A percentile compares a stretch with the other conserved stretches of the same genome.
phyloP scores from a whole-genome alignment of 2,113 vertebrate genomes.

The Chionodraco myersi region DNA sequence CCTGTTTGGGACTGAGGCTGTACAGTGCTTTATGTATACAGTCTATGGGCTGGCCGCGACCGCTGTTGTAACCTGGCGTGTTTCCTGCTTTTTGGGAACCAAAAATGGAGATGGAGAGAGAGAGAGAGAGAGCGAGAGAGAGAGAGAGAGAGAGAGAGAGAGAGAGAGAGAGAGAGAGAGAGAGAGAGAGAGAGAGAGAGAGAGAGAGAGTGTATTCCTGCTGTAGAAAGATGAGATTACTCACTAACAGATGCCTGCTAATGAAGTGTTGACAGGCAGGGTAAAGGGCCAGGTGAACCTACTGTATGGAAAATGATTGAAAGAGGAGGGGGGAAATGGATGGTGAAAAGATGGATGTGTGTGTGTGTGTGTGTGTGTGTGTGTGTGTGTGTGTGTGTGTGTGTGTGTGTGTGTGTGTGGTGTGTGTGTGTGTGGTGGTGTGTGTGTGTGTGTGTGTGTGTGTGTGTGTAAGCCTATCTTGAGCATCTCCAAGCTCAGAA shows the following conservation, averaged over 20 bases:
- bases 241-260: slow-evolving; percentile 69
- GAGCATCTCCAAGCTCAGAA: slow-evolving; percentile 51
- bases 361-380: background rate
- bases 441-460: slow-evolving; percentile 2
- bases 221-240: slow-evolving; percentile 63
- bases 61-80: slow-evolving; percentile 14
- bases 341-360: slow-evolving; percentile 40
- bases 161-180: too few species aligned
- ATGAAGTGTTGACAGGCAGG: slow-evolving; percentile 76
- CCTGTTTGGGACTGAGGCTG: slow-evolving; percentile 43
- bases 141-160: too few species aligned
- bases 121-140: background rate
- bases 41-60: slow-evolving; percentile 3
- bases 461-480: slow-evolving; percentile 39
- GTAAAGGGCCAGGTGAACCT: slow-evolving; percentile 43
- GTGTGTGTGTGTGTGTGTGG: slow-evolving; percentile 14
- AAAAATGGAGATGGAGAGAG: slow-evolving; percentile 5
- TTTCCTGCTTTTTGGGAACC: too few species aligned
- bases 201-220: slow-evolving; percentile 6
- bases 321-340: slow-evolving; percentile 24
- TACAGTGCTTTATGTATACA: too few species aligned
- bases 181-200: too few species aligned
- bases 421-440: background rate
- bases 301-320: slow-evolving; percentile 50
- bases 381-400: slow-evolving; percentile 17